Evolutionary conservation across 2,797 vertebrate genomes (phyloP), one percentile per base, ranked within the genome.

Genomic region (Mareca strepera): DNA sequence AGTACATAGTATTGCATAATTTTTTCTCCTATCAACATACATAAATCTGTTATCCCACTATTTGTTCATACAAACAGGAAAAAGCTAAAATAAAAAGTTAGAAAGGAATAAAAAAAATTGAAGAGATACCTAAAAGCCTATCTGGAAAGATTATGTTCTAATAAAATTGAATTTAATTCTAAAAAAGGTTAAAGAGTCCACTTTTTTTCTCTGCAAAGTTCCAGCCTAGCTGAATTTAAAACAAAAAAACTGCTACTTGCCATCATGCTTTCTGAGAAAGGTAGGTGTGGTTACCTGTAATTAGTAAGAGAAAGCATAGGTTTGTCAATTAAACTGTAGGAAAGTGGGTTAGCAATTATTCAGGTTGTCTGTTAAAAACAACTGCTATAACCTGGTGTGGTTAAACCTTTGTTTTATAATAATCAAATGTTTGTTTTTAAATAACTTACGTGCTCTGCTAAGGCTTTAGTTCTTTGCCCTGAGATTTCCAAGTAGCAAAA

Each of bases 301-400:
- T 93, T 89, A 90, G 44, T 14, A 35, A 82, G 56, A 69, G 82
- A 86, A 81, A 88, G 22, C 46, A 60, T n/a, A 86, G 72, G 29
- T 87, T 92, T 91, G 72, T 82, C 79, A 80, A 77, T 91, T 95
- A 62, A 82, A 70, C n/a, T 50, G 28, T 37, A 83, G 41, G 48
- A 60, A 70, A 85, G 62, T 75, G 88, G n/a, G 41, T 81, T 89
- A 67, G 58, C 46, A 80, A 29, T 87, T 87, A 48, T 64, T 95
- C 69, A 67, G 21, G 13, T 82, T 80, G 68, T 67, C 55, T 92
- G 46, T 59, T 77, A 53, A 12, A 50, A 82, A 33, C 58, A 92
- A 26, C 21, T 75, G 17, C 72, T 82, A 72, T 50, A 48, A 58
- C 23, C 43, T 69, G 59, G 37, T 88, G 62, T 69, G 73, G 84